These are phyloP conservation scores for Pegoplata infirma DNA, from an alignment of 2,888 invertebrate species.

Conservation along the genomic window DNA sequence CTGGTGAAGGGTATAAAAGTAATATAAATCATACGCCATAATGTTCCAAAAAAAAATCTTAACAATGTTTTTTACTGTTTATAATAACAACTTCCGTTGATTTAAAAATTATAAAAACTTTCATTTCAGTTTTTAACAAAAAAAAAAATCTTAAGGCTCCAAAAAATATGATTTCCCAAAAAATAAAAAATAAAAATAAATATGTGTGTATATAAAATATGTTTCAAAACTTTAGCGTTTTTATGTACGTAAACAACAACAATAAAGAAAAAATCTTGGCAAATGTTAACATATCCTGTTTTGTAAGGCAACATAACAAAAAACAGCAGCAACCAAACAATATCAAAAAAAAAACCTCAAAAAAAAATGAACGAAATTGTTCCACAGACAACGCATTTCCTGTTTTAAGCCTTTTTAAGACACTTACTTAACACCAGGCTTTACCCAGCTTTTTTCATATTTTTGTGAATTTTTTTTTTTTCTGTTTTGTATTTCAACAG, in stretches of 20 bases:
- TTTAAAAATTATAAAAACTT: neutral
- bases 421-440: conserved; percentile 61
- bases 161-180: neutral
- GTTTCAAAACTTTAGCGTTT: neutral
- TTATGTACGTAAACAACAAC: neutral
- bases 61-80: neutral
- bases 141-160: conserved; percentile 3
- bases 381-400: conserved; percentile 60
- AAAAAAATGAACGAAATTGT: too few relatives aligned
- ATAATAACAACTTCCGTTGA: conserved; percentile 22
- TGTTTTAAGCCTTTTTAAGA: conserved; percentile 61
- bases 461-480: conserved; percentile 2
- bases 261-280: conserved; percentile 44
- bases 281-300: conserved; percentile 52
- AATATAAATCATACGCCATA: too few relatives aligned
- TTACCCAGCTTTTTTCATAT: conserved; percentile 26
- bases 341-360: conserved; percentile 21
- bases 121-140: neutral
- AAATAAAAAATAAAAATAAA: neutral
- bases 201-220: conserved; percentile 22
- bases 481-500: neutral
- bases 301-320: conserved; percentile 2
- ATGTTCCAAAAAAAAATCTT: too few relatives aligned
- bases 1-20: too few relatives aligned
- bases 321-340: conserved; percentile 15